Evolutionary conservation across 2,888 invertebrate genomes (phyloP).

Genomic region (Phortica magna): DNA sequence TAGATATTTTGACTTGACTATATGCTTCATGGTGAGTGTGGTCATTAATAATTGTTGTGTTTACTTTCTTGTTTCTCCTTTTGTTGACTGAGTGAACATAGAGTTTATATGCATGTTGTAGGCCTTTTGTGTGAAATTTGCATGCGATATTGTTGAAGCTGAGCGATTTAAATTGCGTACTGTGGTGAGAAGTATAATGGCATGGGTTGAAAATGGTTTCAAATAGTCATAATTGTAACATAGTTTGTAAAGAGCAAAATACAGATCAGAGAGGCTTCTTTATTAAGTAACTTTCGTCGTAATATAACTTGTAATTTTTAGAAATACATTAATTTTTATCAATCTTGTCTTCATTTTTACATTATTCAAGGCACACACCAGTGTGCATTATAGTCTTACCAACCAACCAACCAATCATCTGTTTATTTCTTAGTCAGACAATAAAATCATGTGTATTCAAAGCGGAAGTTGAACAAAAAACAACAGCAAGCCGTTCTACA

Average conservation of each 20-base stretch:
- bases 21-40: conserved; percentile 46
- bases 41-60: conserved; percentile 71
- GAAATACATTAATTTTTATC: too few relatives aligned
- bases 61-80: conserved; percentile 45
- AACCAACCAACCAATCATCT: not conserved
- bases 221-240: not conserved
- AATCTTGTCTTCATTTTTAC: too few relatives aligned
- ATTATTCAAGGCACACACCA: not conserved
- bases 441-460: not conserved
- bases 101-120: conserved; percentile 10
- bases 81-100: not conserved
- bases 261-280: too few relatives aligned
- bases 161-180: not conserved
- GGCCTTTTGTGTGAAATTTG: conserved; percentile 20
- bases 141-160: not conserved
- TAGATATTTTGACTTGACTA: conserved; percentile 59
- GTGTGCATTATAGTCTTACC: not conserved
- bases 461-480: not conserved
- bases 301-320: too few relatives aligned
- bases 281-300: too few relatives aligned
- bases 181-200: not conserved
- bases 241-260: not conserved
- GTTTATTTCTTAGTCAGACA: not conserved
- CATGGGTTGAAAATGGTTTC: too few relatives aligned
- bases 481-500: not conserved